A percentile compares a stretch with the other conserved stretches of the same genome.
Conservation (phyloP, 1,140 invertebrate genomes). For the Pollicipes pollicipes region DNA sequence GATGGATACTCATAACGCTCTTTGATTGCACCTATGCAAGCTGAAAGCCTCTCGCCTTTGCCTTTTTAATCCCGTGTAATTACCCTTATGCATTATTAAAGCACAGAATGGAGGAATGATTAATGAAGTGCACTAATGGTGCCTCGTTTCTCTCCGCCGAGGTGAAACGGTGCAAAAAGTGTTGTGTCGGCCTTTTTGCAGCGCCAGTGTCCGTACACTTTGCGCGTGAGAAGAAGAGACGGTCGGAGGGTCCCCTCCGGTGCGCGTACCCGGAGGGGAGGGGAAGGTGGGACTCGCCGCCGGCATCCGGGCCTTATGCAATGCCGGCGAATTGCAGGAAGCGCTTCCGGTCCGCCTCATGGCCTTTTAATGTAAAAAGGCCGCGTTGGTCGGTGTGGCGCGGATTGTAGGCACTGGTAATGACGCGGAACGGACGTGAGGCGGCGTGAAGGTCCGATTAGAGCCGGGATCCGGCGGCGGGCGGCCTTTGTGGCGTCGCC, state of each 20-base stretch:
- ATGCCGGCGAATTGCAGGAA: not conserved
- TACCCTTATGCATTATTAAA: constrained; percentile 1
- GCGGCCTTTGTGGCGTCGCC: not conserved
- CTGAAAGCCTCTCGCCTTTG: not conserved
- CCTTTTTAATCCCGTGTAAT: not conserved
- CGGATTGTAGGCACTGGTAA: not conserved
- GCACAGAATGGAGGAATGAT: not conserved
- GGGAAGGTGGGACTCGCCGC: no score
- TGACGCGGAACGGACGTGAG: not conserved
- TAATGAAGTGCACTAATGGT: constrained; percentile 2
- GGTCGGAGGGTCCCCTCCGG: no score
- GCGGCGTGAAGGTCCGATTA: constrained; percentile 1
- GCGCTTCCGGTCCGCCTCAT: not conserved
- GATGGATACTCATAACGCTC: not conserved
- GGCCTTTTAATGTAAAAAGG: not conserved
- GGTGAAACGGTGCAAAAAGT: not conserved
- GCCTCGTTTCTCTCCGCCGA: not conserved
- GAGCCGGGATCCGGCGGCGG: not conserved
- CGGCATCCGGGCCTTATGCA: not conserved
- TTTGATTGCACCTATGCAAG: not conserved
- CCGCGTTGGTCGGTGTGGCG: not conserved
- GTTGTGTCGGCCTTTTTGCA: not conserved
- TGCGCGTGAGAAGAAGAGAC: not conserved
- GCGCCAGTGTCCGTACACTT: not conserved
- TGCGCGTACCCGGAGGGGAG: not conserved